Base-by-base conservation (phyloP, 2,888 invertebrate genomes). In the Chrysolina oricalcia region DNA sequence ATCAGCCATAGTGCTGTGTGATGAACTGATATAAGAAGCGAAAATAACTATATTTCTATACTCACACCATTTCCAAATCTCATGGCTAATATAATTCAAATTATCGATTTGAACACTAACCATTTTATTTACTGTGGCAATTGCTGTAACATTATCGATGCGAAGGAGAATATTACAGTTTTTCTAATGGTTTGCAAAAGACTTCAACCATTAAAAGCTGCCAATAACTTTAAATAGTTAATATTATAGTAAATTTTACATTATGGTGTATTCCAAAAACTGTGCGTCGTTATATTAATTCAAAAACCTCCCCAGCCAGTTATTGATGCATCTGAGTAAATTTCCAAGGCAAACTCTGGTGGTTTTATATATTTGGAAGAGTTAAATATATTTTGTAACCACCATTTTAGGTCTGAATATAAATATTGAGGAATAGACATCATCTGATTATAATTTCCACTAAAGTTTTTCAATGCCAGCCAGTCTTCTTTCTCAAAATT, bases 81-180 rank as follows among this genome's bases (percentile, higher is more conserved):
- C 23, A n/a, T 40, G 35, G 9, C 21, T 13, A 21, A 67, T 19
- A n/a, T 3, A 13, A 67, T 67, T 66, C 8, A 72, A 41, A 15
- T n/a, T 6, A 21, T 5, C 15, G 21, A 40, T n/a, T 40, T 23
- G n/a, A 6, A 72, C 48, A 23, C 66, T 46, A n/a, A 1, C 72
- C 72, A 40, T 66, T 21, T 48, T 40, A 67, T 73, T 73, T 43
- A 73, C 19, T 23, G n/a, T 56, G 3, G 73, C 40, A 11, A 68
- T 2, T 11, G 68, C 73, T 13, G 62, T 73, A 6, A 19, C 15
- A 15, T 73, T 73, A 43, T 73, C 68, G 1, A 73, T 59, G 9
- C 68, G 19, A 11, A 63, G 17, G 13, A 63, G 35, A 1, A 63
- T 17, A 8, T 35, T 2, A n/a, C 13, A 35, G 35, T 63, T 6